Percentiles rank a stretch among this genome's conserved stretches.
Conservation (phyloP, 2,888 invertebrate species). For the Electrophaes corylata region DNA sequence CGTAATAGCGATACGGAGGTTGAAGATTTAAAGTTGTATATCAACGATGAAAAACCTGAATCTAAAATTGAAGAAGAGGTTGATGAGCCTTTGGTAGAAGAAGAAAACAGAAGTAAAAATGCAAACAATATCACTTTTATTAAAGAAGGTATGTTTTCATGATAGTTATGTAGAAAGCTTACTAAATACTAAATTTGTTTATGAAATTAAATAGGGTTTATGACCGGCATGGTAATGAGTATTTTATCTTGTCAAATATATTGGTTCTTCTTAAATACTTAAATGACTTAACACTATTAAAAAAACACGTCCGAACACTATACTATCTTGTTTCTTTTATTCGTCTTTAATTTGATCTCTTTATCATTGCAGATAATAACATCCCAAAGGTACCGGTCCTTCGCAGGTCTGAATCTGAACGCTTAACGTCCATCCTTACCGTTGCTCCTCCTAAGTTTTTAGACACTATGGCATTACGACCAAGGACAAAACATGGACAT, state of each 20-base stretch:
- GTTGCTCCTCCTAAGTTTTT: conserved; percentile 86
- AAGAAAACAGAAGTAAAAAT: conserved; percentile 30
- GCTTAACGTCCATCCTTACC: conserved; percentile 64
- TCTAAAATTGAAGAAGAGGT: conserved; percentile 45
- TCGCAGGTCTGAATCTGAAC: conserved; percentile 79
- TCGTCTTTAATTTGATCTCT: background rate
- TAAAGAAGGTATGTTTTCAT: conserved; percentile 48
- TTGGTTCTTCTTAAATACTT: too few species aligned
- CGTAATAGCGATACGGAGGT: conserved; percentile 41
- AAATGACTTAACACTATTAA: too few species aligned
- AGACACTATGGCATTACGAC: conserved; percentile 93
- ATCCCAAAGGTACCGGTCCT: conserved; percentile 72
- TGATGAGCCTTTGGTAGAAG: conserved; percentile 30
- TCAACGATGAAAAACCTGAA: conserved; percentile 41
- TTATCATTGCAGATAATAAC: conserved; percentile 64
- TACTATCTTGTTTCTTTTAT: background rate
- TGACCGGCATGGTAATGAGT: too few species aligned
- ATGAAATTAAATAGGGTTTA: too few species aligned
- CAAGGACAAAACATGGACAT: conserved; percentile 85
- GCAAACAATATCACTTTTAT: conserved; percentile 24
- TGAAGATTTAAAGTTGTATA: conserved; percentile 43
- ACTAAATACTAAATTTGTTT: too few species aligned
- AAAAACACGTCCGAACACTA: too few species aligned
- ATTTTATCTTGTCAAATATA: too few species aligned
- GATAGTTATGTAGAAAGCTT: too few species aligned